Base-by-base conservation (phyloP, 2,888 invertebrate species). In the Bellardia bayeri region DNA sequence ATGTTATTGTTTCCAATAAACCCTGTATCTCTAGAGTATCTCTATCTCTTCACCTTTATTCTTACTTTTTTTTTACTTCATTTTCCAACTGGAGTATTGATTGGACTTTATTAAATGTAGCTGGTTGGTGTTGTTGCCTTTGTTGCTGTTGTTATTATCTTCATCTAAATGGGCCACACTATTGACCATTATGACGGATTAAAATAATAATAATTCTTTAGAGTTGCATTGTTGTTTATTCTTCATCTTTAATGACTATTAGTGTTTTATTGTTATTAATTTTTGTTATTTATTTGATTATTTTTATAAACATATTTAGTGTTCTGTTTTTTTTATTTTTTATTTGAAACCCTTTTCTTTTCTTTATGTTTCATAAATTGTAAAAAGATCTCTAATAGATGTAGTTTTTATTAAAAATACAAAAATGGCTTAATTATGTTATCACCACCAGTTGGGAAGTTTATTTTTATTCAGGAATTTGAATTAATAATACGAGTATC, bases 121-220 rank as follows among this genome's bases (percentile, higher is more conserved):
- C 13, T 45, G 30, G 5, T 16, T 45, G 6, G 49, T 54, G 8
- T 30, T 72, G 51, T 64, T 66, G 14, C 16, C 61, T n/a, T 66
- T 63, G 37, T 79, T 72, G 37, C 42, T 80, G 23, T 45, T 74
- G 14, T 14, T 40, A 58, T 72, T 58, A 76, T 71, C 45, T 72
- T n/a, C 11, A 68, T 63, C 64, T 78, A 71, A 81, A 81, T 69
- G 56, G 75, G 75, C 75, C 75, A 75, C 74, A 80, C 80, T 69
- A 82, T 82, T 58, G 87, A 69, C 87, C 85, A 85, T 87, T 85
- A 87, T 69, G 85, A 71, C 82, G 82, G 87, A 82, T 87, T 87
- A 87, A 74, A 69, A 51, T 54, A 78, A 87, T 79, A 87, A 82
- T 69, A 84, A 68, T 75, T 82, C 85, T 78, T 69, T 71, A 74